These are phyloP conservation scores for Parus major DNA, from an alignment of 2,113 vertebrate genomes.

Conservation along the genomic window DNA sequence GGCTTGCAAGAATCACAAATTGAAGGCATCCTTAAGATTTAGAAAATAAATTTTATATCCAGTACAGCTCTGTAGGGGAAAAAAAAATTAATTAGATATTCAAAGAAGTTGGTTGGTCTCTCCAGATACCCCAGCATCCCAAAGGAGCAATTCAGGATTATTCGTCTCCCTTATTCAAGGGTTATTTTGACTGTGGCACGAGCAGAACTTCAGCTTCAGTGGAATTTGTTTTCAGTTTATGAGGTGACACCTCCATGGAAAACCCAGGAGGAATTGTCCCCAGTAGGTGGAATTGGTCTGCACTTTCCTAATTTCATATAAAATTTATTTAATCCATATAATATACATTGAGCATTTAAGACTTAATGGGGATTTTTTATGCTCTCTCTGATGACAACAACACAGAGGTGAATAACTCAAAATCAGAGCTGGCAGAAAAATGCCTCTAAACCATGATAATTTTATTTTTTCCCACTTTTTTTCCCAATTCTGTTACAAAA, in stretches of 20 bases:
- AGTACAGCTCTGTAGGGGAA: fast-evolving
- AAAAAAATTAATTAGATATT: not conserved
- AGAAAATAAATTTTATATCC: not conserved
- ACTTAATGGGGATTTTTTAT: not conserved
- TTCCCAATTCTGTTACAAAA: not conserved
- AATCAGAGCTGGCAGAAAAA: not conserved
- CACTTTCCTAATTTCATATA: not conserved
- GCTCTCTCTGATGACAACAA: not conserved
- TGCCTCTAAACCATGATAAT: not conserved
- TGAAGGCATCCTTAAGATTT: not conserved
- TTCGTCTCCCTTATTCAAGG: not conserved
- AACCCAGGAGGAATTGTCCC: not conserved
- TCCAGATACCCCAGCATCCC: not conserved
- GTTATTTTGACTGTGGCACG: not conserved
- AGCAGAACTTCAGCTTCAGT: not conserved
- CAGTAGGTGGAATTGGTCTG: not conserved
- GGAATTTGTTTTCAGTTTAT: not conserved
- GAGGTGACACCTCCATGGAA: not conserved
- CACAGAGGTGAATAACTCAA: not conserved
- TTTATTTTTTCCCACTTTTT: not conserved
- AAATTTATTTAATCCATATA: not conserved
- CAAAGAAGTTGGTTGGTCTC: fast-evolving
- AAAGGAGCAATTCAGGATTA: fast-evolving
- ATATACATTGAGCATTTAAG: not conserved
- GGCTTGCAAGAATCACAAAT: not conserved